A percentile compares a stretch with the other conserved stretches of the same genome.
Conservation (phyloP, 1,140 invertebrate genomes). For the Nymphalis io region DNA sequence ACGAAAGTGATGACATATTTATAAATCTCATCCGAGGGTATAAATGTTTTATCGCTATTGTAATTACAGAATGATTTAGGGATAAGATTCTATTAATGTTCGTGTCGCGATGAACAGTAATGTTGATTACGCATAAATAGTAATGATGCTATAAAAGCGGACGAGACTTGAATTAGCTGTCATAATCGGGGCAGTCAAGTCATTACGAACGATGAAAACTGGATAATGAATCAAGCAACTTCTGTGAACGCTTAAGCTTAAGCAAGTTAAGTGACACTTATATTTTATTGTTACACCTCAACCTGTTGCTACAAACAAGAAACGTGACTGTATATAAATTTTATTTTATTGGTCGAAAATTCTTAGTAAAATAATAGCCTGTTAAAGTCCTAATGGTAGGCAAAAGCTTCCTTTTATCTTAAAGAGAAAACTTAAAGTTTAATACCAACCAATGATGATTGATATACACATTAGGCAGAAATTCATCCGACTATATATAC, state of each 20-base stretch:
- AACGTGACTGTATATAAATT: too few relatives aligned
- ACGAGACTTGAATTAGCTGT: constrained; percentile 33
- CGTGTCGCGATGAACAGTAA: not conserved
- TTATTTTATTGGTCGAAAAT: too few relatives aligned
- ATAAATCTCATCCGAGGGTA: too few relatives aligned
- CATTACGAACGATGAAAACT: constrained; percentile 24
- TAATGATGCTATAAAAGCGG: constrained; percentile 35
- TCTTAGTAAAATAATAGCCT: too few relatives aligned
- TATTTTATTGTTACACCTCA: constrained; percentile 5
- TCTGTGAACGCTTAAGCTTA: not conserved
- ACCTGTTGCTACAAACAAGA: constrained; percentile 17
- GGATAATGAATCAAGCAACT: constrained; percentile 14
- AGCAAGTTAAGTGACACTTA: constrained; percentile 5
- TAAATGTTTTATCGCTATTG: not conserved
- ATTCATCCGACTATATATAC: too few relatives aligned
- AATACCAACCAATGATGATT: too few relatives aligned
- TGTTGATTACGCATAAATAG: constrained; percentile 28
- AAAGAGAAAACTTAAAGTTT: too few relatives aligned
- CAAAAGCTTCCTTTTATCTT: too few relatives aligned
- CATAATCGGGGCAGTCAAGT: constrained; percentile 18
- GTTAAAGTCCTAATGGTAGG: too few relatives aligned
- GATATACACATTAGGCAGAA: too few relatives aligned
- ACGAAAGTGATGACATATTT: too few relatives aligned
- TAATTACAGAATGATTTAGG: not conserved
- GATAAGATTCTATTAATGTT: not conserved